phyloP scores from a whole-genome alignment of 2,797 vertebrate species.

The Phylloscopus collybita region DNA sequence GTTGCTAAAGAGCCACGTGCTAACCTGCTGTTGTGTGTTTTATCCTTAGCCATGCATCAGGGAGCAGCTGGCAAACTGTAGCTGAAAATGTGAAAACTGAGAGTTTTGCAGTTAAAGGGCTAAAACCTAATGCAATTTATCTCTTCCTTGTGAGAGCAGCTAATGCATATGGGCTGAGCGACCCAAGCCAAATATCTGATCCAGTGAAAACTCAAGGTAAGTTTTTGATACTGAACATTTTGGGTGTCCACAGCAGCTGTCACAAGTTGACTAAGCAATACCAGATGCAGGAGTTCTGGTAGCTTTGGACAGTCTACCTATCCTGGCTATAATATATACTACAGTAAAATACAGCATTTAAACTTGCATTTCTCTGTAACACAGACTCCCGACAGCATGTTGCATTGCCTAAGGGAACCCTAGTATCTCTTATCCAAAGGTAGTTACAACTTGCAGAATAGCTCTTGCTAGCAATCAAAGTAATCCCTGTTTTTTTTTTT shows the following conservation, averaged over 20 bases:
- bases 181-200: slow-evolving; percentile 96
- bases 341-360: neutral
- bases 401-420: neutral
- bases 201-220: slow-evolving; percentile 98
- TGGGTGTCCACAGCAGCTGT: neutral
- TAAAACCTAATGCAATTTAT: slow-evolving; percentile 95
- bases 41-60: slow-evolving; percentile 89
- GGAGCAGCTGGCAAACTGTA: slow-evolving; percentile 98
- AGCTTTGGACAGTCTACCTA: neutral
- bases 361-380: neutral
- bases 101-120: slow-evolving; percentile 89
- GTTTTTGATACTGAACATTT: neutral
- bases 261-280: neutral
- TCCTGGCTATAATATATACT: neutral
- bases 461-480: neutral
- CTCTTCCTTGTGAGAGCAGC: slow-evolving; percentile 96
- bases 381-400: neutral
- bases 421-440: neutral
- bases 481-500: neutral
- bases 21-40: slow-evolving; percentile 55
- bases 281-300: neutral
- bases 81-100: slow-evolving; percentile 96
- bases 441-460: neutral
- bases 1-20: neutral
- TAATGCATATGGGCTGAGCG: slow-evolving; percentile 96